These are phyloP conservation scores for Falco biarmicus DNA, from an alignment of 2,797 vertebrate genomes.

Conservation along the genomic window DNA sequence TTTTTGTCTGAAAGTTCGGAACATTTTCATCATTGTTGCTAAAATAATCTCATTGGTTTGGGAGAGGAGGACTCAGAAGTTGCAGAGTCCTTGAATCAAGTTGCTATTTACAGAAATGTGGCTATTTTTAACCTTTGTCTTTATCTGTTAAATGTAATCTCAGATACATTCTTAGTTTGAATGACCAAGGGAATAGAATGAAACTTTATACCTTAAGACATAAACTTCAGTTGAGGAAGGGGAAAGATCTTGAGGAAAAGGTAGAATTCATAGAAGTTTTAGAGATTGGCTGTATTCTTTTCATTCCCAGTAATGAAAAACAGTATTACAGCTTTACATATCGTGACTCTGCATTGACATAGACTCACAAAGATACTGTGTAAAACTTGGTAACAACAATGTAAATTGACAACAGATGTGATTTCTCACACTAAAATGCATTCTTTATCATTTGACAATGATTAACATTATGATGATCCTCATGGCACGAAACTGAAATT, in stretches of 20 bases:
- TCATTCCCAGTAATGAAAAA: neutral
- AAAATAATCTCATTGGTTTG: neutral
- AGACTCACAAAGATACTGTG: neutral
- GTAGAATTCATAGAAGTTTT: neutral
- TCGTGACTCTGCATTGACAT: neutral
- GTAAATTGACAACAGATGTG: conserved; percentile 58
- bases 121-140: neutral
- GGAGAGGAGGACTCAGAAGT: neutral
- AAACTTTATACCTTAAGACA: neutral
- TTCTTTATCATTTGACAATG: conserved; percentile 56
- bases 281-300: neutral
- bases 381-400: neutral
- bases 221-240: neutral
- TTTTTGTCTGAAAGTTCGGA: neutral
- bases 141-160: neutral
- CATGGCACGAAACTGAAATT: conserved; percentile 22
- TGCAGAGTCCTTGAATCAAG: neutral
- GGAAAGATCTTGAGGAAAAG: neutral
- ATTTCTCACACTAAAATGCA: conserved; percentile 38
- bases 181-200: neutral
- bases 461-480: conserved; percentile 46
- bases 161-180: neutral
- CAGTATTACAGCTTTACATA: neutral
- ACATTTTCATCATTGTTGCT: neutral
- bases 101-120: neutral